These are phyloP conservation scores for Platyscapa corneri DNA, from an alignment of 1,140 invertebrate genomes.

Conservation along the genomic window DNA sequence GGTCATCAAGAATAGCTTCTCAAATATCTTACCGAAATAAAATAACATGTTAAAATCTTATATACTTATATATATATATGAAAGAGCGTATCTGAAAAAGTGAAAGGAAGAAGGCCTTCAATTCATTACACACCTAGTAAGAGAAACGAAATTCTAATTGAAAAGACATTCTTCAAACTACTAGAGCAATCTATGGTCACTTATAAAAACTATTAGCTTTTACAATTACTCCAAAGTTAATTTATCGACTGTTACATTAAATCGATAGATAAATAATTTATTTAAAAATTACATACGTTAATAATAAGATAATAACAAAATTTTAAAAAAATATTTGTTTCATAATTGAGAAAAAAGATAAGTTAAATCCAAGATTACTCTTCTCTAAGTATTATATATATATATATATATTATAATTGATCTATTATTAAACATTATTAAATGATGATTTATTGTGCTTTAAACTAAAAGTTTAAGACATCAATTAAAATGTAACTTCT, in stretches of 20 bases:
- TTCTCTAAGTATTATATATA: too few species aligned
- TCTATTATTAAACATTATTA: too few species aligned
- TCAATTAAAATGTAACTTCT: background rate
- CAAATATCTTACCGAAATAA: background rate
- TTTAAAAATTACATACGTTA: too few species aligned
- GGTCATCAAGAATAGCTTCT: background rate
- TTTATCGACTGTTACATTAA: constrained; percentile 26
- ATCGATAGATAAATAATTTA: background rate
- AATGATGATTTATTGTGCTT: too few species aligned
- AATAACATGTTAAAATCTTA: background rate
- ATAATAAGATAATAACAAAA: too few species aligned
- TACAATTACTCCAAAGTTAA: background rate
- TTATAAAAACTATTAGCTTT: background rate
- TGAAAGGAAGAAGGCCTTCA: constrained; percentile 51
- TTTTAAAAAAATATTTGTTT: too few species aligned
- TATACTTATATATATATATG: background rate
- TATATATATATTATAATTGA: too few species aligned
- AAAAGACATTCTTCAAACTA: constrained; percentile 23
- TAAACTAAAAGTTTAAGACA: too few species aligned
- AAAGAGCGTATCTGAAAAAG: constrained; percentile 26
- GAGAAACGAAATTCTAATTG: background rate
- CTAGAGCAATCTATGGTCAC: constrained; percentile 40
- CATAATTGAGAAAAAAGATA: too few species aligned
- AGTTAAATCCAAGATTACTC: too few species aligned
- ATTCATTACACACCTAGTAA: background rate